phyloP scores from a whole-genome alignment of 2,113 vertebrate species.

The Misgurnus anguillicaudatus region DNA sequence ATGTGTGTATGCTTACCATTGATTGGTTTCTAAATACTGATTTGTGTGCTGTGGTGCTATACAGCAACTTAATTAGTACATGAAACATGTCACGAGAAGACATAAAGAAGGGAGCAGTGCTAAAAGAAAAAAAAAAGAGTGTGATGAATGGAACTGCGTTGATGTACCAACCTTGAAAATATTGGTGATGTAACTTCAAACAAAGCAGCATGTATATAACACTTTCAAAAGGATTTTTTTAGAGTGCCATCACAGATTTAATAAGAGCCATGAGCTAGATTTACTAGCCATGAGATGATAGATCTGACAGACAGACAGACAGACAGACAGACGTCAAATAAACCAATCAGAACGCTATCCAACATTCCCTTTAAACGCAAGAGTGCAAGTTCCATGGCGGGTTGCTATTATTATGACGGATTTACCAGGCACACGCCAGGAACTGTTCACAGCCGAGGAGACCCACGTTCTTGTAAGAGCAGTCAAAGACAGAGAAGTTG shows the following conservation, averaged over 20 bases:
- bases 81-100: conserved; percentile 27
- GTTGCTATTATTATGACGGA: too few relatives aligned
- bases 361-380: too few relatives aligned
- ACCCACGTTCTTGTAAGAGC: too few relatives aligned
- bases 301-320: too few relatives aligned
- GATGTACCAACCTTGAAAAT: conserved; percentile 23
- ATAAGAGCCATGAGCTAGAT: too few relatives aligned
- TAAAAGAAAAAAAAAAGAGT: not conserved
- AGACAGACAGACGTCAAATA: too few relatives aligned
- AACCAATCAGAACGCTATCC: too few relatives aligned
- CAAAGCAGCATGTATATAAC: not conserved
- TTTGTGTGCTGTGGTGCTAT: conserved; percentile 19
- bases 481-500: too few relatives aligned
- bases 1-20: conserved; percentile 19
- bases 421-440: too few relatives aligned
- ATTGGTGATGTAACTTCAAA: not conserved
- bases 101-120: conserved; percentile 11
- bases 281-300: too few relatives aligned
- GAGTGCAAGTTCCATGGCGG: too few relatives aligned
- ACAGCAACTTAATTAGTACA: conserved; percentile 11
- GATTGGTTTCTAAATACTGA: conserved; percentile 26
- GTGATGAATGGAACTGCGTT: not conserved
- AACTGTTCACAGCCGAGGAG: too few relatives aligned
- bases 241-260: not conserved
- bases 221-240: not conserved